Evolutionary conservation across 2,113 vertebrate species (phyloP), one percentile per base, ranked within the genome.

Genomic region (Origma solitaria): DNA sequence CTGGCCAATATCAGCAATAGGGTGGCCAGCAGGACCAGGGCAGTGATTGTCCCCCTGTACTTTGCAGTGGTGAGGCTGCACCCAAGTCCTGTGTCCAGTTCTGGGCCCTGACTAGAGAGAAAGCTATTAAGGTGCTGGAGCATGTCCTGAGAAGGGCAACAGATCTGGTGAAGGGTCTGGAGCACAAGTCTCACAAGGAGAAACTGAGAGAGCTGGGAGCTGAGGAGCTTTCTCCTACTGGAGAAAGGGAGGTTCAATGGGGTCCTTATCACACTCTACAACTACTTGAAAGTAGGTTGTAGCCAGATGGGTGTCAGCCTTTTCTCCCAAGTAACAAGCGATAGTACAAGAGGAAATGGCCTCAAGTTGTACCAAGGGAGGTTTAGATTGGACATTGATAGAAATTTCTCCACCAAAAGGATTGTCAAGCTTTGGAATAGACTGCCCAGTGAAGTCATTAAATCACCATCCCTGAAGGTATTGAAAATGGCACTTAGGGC

Each of bases 61-160:
- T n/a, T 0, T 0, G 19, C 20, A 30, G 7, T 24, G 31, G 8
- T 42, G 61, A 64, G 42, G 54, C 30, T 0, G 0, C 30, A n/a
- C 5, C 27, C 0, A 0, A 81, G 2, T 11, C 4, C 35, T 40
- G 33, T 20, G 22, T 10, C 28, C 42, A 20, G n/a, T 35, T 84
- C 35, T 35, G 45, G 11, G 21, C 4, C 24, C 20, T 33, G 28
- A 22, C 8, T 27, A 31, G 22, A n/a, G 17, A 20, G 27, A 44
- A 60, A 28, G 60, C 11, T 30, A 25, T 3, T 40, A 25, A 13
- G 15, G 11, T 22, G 11, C 33, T 77, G 40, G 35, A 75, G 14
- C 0, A 0, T 3, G 15, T 81, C 45, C 45, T 17, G 1, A 88
- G 24, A 49, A 76, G 40, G 7, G 13, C 45, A 60, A 40, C 1